Evolutionary conservation across 2,888 invertebrate genomes (phyloP), one percentile per base, ranked within the genome.

Genomic region (Drosophila gaucha): DNA sequence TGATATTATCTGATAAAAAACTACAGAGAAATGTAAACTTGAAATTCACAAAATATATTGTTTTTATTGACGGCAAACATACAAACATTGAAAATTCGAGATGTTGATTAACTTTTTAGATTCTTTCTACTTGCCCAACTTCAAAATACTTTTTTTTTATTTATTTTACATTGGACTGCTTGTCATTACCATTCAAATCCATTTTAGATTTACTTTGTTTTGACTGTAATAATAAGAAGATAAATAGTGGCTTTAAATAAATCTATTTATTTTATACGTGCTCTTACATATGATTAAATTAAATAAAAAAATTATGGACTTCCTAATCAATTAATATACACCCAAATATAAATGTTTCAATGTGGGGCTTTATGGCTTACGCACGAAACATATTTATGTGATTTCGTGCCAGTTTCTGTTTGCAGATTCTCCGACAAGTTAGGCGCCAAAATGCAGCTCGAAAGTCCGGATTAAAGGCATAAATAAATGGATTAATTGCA

Each of bases 401-500:
- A 68, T 90, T 91, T 28, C 82, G 78, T 12, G 88, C 76, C 28
- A 89, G 74, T 57, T 89, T 89, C 51, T 84, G 88, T 66, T 88
- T 91, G 55, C 90, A 92, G 57, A 92, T 88, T 41, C 87, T 86
- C 10, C 89, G 77, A 47, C 91, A 90, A 44, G 97, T 97, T 33
- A 97, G 92, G 70, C 96, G 93, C 96, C 96, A 97, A 89, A 97
- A 97, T 0, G 97, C 97, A 79, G 96, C 93, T 89, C 97, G 94
- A 89, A 97, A 97, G 90, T 97, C 97, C 0, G 95, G 95, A 73
- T 96, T 97, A 91, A 97, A 97, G 12, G 97, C 97, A 88, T 97
- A 97, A 85, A 97, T 97, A 89, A 97, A 97, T 0, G 97, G 97
- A 92, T 97, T 97, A 65, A 97, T 96, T 3, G 97, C 96, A 1